Percentiles rank a stretch among this genome's conserved stretches.
Evolutionary conservation across 2,113 vertebrate genomes (phyloP).

Genomic region (Jaculus jaculus): DNA sequence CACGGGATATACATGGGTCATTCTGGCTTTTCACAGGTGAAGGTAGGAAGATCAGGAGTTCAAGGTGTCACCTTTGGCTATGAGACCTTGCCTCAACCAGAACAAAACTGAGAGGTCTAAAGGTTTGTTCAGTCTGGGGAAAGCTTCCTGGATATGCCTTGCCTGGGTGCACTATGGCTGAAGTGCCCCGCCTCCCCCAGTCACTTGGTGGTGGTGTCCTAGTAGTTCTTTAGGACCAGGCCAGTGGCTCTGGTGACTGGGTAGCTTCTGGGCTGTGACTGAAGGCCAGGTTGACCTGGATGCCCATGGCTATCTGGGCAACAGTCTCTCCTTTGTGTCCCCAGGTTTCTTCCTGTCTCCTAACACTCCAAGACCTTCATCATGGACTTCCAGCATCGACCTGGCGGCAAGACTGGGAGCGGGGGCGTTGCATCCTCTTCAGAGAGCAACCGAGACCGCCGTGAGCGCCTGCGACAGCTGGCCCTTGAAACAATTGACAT

Average conservation of each 20-base stretch:
- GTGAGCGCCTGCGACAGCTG: conserved; percentile 95
- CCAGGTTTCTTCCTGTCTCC: not conserved
- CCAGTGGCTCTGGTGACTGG: not conserved
- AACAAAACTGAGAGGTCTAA: not conserved
- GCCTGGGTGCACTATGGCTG: too few relatives aligned
- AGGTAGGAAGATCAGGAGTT: too few relatives aligned
- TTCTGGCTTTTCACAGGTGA: too few relatives aligned
- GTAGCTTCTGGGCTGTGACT: too few relatives aligned
- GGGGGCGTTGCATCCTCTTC: conserved; percentile 97
- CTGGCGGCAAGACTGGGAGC: conserved; percentile 97
- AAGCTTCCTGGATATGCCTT: not conserved
- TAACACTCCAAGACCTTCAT: not conserved
- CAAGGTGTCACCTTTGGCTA: too few relatives aligned
- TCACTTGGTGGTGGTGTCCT: too few relatives aligned
- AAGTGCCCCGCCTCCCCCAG: fast-evolving
- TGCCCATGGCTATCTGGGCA: not conserved
- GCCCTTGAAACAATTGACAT: conserved; percentile 98
- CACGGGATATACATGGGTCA: too few relatives aligned
- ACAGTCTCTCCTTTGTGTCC: fast-evolving
- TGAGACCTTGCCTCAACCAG: too few relatives aligned
- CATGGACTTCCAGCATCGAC: conserved; percentile 99
- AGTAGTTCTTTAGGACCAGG: not conserved
- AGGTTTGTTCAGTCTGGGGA: not conserved
- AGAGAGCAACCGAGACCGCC: conserved; percentile 95
- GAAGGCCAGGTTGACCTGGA: too few relatives aligned